These are phyloP conservation scores for Alligator sinensis DNA, from an alignment of 2,113 vertebrate species.

Conservation along the genomic window DNA sequence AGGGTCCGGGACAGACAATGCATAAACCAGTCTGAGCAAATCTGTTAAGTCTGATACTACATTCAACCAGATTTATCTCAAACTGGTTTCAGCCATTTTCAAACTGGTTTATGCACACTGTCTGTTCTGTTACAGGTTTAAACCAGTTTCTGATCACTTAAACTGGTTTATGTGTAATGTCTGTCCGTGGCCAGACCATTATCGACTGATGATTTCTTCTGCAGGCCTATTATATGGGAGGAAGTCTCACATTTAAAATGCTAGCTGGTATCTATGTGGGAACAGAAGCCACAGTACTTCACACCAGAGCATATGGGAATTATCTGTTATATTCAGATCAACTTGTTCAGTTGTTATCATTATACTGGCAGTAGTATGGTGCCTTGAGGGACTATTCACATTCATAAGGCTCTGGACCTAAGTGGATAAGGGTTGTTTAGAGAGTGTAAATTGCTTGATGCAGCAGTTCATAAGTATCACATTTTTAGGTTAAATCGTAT, in stretches of 20 bases:
- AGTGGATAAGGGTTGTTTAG: background rate
- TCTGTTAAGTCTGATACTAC: too few relatives aligned
- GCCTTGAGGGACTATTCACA: background rate
- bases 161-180: too few relatives aligned
- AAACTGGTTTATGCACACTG: too few relatives aligned
- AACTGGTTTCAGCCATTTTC: too few relatives aligned
- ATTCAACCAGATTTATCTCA: too few relatives aligned
- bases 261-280: background rate
- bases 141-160: too few relatives aligned
- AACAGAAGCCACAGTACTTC: background rate
- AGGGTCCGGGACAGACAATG: too few relatives aligned
- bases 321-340: background rate
- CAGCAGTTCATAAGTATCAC: background rate
- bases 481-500: background rate
- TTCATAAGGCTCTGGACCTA: background rate
- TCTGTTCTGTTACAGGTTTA: too few relatives aligned
- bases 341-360: background rate
- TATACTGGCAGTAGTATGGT: background rate
- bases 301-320: background rate
- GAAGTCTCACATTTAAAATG: background rate
- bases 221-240: background rate
- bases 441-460: background rate
- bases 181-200: background rate
- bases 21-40: too few relatives aligned
- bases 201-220: background rate